A percentile compares a stretch with the other conserved stretches of the same genome.
Evolutionary conservation across 2,113 vertebrate species (phyloP).

Genomic region (Ceyx cyanopectus): DNA sequence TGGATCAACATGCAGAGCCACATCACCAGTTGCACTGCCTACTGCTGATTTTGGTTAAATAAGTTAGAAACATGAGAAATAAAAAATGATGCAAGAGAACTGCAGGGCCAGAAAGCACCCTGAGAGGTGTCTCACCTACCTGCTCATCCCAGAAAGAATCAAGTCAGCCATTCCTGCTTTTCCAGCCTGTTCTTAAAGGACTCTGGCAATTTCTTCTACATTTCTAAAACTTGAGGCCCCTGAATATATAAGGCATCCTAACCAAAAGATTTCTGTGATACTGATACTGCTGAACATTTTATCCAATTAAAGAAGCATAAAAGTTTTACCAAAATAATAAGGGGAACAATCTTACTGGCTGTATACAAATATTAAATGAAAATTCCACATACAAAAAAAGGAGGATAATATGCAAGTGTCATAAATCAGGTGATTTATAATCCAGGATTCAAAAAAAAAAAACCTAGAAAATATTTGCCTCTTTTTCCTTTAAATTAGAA

Average conservation of each 20-base stretch:
- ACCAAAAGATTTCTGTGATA: background rate
- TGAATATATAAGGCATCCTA: background rate
- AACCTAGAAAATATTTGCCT: background rate
- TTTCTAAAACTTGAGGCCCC: background rate
- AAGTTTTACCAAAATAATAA: background rate
- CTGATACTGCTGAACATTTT: background rate
- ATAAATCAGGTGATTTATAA: background rate
- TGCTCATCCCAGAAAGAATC: background rate
- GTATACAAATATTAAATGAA: background rate
- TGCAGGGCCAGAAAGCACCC: background rate
- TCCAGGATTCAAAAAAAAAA: background rate
- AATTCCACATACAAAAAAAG: background rate
- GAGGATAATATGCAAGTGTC: background rate
- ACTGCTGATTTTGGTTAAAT: background rate
- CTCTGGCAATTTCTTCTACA: background rate
- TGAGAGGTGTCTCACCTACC: background rate
- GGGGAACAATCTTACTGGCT: background rate
- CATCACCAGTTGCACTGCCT: background rate
- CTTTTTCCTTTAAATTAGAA: background rate
- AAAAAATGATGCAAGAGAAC: background rate
- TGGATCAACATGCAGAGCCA: background rate
- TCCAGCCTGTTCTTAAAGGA: background rate
- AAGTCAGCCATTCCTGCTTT: background rate
- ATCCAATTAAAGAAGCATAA: background rate
- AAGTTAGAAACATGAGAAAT: background rate